phyloP scores from a whole-genome alignment of 2,113 vertebrate species.

The Rallus limicola region DNA sequence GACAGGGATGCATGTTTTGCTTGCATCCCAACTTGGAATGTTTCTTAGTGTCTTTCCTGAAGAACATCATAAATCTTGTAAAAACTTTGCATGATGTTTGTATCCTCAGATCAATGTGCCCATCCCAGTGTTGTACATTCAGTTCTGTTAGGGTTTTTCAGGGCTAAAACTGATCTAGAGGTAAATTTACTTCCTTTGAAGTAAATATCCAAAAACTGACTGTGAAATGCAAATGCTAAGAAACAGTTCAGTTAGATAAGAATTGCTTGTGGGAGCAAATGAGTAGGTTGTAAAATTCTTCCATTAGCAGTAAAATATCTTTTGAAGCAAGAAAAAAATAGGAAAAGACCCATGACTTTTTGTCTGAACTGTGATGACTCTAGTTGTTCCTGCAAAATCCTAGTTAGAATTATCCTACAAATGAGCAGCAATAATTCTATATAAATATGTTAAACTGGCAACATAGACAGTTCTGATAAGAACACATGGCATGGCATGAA shows the following conservation, averaged over 20 bases:
- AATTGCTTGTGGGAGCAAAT: neutral
- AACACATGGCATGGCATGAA: neutral
- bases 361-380: neutral
- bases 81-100: neutral
- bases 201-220: neutral
- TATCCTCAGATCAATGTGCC: neutral
- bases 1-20: neutral
- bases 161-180: accelerated
- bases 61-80: neutral
- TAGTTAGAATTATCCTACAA: neutral
- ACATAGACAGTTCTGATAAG: neutral
- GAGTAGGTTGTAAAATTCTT: neutral
- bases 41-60: neutral
- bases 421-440: neutral
- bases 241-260: neutral
- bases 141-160: neutral
- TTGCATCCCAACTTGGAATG: neutral
- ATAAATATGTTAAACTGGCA: neutral
- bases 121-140: neutral
- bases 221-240: neutral
- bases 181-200: neutral
- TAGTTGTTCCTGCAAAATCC: neutral
- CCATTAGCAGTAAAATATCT: neutral
- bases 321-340: neutral
- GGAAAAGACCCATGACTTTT: neutral